These are phyloP conservation scores for Heloderma charlesbogerti DNA, from an alignment of 2,113 vertebrate genomes.

Conservation along the genomic window DNA sequence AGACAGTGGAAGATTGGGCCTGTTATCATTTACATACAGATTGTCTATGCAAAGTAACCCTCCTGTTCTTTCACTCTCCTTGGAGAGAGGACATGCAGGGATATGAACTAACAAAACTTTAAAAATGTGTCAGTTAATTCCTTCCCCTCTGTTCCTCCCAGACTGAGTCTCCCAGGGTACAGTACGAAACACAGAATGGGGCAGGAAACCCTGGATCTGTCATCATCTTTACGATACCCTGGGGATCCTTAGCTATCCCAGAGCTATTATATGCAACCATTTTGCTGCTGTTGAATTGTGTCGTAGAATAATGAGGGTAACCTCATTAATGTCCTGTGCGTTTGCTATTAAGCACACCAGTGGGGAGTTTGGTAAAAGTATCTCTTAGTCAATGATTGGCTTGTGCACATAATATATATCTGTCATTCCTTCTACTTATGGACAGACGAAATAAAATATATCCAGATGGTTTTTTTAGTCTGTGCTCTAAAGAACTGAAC, in stretches of 20 bases:
- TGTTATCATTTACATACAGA: slow-evolving; percentile 25
- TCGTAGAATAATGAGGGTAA: slow-evolving; percentile 16
- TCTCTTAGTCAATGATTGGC: background rate
- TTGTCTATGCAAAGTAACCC: background rate
- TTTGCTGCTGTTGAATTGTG: slow-evolving; percentile 7
- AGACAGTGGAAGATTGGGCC: background rate
- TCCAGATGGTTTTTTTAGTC: background rate
- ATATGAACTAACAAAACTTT: background rate
- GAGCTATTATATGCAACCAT: background rate
- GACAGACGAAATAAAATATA: background rate
- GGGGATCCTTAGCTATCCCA: background rate
- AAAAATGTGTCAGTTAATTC: background rate
- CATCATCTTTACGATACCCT: background rate
- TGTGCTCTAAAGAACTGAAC: background rate
- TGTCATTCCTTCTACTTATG: background rate
- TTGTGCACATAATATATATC: background rate
- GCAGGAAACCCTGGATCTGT: background rate
- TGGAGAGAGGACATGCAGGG: background rate
- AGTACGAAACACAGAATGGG: background rate
- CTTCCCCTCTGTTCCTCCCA: background rate
- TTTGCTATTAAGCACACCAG: slow-evolving; percentile 24
- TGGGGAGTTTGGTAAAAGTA: background rate
- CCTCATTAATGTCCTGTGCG: background rate
- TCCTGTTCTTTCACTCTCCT: background rate
- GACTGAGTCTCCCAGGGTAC: background rate